A percentile compares a stretch with the other conserved stretches of the same genome.
phyloP scores from a whole-genome alignment of 2,797 vertebrate species.

The Tympanoctomys barrerae region DNA sequence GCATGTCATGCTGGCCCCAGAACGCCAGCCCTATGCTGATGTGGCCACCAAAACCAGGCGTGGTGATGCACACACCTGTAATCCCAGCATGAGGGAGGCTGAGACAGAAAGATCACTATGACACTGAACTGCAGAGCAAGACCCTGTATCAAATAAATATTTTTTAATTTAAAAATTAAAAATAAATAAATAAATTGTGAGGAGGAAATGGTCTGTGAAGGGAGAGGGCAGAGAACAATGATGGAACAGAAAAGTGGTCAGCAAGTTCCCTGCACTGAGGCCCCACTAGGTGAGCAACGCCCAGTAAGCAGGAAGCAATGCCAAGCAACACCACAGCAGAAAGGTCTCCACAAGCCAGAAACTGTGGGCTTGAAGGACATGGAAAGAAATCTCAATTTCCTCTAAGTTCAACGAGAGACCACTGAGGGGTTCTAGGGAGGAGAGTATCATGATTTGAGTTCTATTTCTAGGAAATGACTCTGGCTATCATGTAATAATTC shows the following conservation, averaged over 20 bases:
- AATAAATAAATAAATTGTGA: background rate
- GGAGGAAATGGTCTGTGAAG: background rate
- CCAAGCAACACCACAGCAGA: background rate
- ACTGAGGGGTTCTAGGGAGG: background rate
- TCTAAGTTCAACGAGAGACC: background rate
- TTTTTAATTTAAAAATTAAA: no score
- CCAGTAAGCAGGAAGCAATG: background rate
- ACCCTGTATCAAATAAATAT: no score
- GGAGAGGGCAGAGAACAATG: background rate
- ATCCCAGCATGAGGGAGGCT: no score
- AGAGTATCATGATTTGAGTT: constrained; percentile 2
- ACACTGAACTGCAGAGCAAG: no score
- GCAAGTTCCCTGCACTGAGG: background rate
- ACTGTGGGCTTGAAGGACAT: background rate
- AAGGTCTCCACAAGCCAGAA: background rate
- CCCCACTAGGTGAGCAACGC: fast-evolving
- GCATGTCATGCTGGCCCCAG: no score
- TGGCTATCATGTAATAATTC: background rate
- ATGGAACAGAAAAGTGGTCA: background rate
- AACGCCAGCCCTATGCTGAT: no score
- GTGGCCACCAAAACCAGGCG: no score
- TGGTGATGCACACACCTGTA: no score
- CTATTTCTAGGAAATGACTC: constrained; percentile 17
- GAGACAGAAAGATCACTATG: no score
- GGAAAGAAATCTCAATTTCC: background rate